phyloP scores from a whole-genome alignment of 2,888 invertebrate genomes.

The Brenthis daphne region DNA sequence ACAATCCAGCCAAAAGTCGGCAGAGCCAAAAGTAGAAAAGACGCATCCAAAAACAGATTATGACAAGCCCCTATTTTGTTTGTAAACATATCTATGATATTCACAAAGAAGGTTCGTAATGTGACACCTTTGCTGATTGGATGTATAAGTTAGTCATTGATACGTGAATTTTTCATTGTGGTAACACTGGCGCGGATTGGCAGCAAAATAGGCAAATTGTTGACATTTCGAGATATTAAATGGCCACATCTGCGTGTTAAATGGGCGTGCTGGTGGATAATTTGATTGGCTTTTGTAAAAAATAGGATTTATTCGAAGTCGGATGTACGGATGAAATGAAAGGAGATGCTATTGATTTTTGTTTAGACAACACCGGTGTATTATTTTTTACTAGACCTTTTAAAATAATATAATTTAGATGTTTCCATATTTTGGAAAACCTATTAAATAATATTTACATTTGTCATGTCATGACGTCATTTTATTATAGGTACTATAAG shows the following conservation, averaged over 20 bases:
- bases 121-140: conserved; percentile 78
- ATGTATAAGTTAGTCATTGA: conserved; percentile 71
- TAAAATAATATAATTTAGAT: too few species aligned
- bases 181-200: conserved; percentile 59
- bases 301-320: conserved; percentile 40
- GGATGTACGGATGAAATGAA: conserved; percentile 55
- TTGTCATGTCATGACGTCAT: too few species aligned
- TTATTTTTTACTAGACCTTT: not conserved
- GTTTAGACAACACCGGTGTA: not conserved
- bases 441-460: too few species aligned
- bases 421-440: too few species aligned
- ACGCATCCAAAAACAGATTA: conserved; percentile 78
- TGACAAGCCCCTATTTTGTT: conserved; percentile 81
- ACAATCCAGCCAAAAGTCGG: conserved; percentile 66
- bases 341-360: not conserved
- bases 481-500: too few species aligned
- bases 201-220: conserved; percentile 74
- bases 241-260: conserved; percentile 61
- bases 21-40: conserved; percentile 74
- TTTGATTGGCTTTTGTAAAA: conserved; percentile 52
- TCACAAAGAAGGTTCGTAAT: conserved; percentile 70
- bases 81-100: conserved; percentile 70
- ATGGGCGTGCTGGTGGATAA: conserved; percentile 53
- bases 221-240: conserved; percentile 65
- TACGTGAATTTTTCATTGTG: conserved; percentile 65